Evolutionary conservation across 1,140 invertebrate species (phyloP).

Genomic region (Glossosoma conforme): DNA sequence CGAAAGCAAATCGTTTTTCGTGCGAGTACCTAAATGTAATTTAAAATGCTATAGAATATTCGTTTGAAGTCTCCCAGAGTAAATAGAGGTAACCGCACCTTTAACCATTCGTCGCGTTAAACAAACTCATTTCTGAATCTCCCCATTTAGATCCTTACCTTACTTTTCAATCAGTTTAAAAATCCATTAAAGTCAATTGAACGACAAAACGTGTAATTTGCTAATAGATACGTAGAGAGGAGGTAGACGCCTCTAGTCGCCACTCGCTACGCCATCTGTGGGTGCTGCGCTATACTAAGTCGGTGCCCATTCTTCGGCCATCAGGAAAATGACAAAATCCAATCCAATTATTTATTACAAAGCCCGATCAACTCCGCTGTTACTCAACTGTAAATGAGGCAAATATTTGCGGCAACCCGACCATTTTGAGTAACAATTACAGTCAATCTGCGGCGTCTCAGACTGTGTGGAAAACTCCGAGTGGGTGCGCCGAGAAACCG

Average conservation of each 20-base stretch:
- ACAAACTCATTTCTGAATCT: constrained; percentile 20
- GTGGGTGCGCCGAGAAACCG: constrained; percentile 9
- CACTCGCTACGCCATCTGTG: not conserved
- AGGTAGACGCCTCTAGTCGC: not conserved
- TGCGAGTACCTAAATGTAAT: no score
- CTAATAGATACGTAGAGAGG: constrained; percentile 16
- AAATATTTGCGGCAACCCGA: constrained; percentile 30
- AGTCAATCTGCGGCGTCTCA: constrained; percentile 24
- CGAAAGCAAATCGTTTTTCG: no score
- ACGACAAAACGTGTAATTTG: constrained; percentile 23
- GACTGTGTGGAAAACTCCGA: constrained; percentile 1
- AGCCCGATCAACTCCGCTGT: constrained; percentile 12
- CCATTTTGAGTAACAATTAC: constrained; percentile 26
- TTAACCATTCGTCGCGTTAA: not conserved
- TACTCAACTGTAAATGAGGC: constrained; percentile 30
- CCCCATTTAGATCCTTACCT: not conserved
- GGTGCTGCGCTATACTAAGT: not conserved
- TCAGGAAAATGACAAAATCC: constrained; percentile 26
- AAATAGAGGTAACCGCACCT: constrained; percentile 8
- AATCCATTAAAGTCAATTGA: constrained; percentile 17
- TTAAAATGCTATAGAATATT: no score
- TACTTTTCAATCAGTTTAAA: constrained; percentile 24
- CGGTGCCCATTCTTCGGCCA: constrained; percentile 18
- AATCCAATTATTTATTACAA: constrained; percentile 28
- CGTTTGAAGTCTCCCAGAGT: no score